A percentile compares a stretch with the other conserved stretches of the same genome.
These are phyloP conservation scores for Girardinichthys multiradiatus DNA, from an alignment of 2,113 vertebrate genomes.

Conservation along the genomic window DNA sequence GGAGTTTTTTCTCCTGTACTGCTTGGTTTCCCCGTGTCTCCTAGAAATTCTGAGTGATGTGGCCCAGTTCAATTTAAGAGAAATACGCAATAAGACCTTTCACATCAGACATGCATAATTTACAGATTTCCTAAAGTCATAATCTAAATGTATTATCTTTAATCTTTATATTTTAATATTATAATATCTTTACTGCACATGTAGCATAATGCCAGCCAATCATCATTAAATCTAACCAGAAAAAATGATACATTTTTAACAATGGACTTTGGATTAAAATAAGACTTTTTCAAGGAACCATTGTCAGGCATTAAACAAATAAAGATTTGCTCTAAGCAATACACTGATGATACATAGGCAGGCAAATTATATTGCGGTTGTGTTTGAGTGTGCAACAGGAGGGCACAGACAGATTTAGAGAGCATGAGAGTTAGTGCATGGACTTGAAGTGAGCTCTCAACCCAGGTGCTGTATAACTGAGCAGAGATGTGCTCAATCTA, in stretches of 20 bases:
- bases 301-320: background rate
- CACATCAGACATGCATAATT: background rate
- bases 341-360: too few relatives aligned
- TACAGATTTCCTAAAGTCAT: background rate
- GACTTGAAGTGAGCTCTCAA: slow-evolving; percentile 51
- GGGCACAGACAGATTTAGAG: slow-evolving; percentile 4
- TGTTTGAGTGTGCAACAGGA: slow-evolving; percentile 10
- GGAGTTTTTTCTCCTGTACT: background rate
- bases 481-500: slow-evolving; percentile 55
- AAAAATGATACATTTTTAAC: background rate
- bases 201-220: background rate
- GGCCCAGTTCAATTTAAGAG: background rate
- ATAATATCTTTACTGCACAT: too few relatives aligned
- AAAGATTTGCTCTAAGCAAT: background rate
- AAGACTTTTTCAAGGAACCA: background rate
- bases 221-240: background rate
- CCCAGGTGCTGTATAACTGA: slow-evolving; percentile 55
- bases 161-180: too few relatives aligned
- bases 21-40: background rate
- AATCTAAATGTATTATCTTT: background rate
- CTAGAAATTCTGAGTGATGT: background rate
- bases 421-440: slow-evolving; percentile 14
- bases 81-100: background rate
- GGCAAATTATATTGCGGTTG: background rate
- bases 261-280: background rate